A percentile compares a stretch with the other conserved stretches of the same genome.
Conservation (phyloP, 1,140 invertebrate species). For the Drosophila willistoni region DNA sequence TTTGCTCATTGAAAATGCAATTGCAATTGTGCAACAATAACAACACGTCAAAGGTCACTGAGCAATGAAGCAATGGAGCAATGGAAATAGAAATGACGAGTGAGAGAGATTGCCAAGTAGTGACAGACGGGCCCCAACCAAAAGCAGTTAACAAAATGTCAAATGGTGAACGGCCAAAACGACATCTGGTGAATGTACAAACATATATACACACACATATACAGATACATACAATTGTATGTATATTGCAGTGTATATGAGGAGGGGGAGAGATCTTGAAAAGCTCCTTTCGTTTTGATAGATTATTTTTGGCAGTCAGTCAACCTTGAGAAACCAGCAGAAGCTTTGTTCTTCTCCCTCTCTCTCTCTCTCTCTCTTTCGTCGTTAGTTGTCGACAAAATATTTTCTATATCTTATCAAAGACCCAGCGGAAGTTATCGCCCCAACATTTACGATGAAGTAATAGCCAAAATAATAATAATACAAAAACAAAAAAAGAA, state of each 20-base stretch:
- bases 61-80: slow-evolving; percentile 1
- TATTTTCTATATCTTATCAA: slow-evolving; percentile 62
- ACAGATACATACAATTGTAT: not conserved
- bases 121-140: slow-evolving; percentile 15
- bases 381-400: slow-evolving; percentile 32
- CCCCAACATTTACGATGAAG: slow-evolving; percentile 56
- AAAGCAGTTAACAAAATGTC: slow-evolving; percentile 65
- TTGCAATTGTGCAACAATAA: slow-evolving; percentile 1
- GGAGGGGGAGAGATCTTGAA: slow-evolving; percentile 1
- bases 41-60: slow-evolving; percentile 7
- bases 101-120: not conserved
- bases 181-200: not conserved
- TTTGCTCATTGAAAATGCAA: slow-evolving; percentile 10
- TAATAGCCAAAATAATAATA: slow-evolving; percentile 68
- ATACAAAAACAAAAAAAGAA: slow-evolving; percentile 22
- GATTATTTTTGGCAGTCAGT: slow-evolving; percentile 67
- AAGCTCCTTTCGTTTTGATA: slow-evolving; percentile 3
- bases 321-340: slow-evolving; percentile 54
- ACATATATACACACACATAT: slow-evolving; percentile 6
- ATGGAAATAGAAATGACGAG: slow-evolving; percentile 70
- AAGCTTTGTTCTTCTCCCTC: slow-evolving; percentile 50
- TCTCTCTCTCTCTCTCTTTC: too few species aligned
- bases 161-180: slow-evolving; percentile 39
- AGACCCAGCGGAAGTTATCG: slow-evolving; percentile 59
- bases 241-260: not conserved